phyloP scores from a whole-genome alignment of 2,113 vertebrate genomes.

The Apodemus speciosus region DNA sequence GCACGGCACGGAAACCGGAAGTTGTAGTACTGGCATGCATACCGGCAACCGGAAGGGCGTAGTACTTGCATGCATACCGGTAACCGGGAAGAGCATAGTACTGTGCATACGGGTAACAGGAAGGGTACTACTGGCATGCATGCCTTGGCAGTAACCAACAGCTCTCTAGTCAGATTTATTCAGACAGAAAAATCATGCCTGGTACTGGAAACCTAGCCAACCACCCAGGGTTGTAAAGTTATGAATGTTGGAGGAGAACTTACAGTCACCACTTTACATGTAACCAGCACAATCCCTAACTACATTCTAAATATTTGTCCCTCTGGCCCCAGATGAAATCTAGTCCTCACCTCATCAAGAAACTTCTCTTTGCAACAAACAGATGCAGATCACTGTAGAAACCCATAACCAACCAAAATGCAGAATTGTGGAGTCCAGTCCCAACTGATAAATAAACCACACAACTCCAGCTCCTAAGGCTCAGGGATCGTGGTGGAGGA shows the following conservation, averaged over 20 bases:
- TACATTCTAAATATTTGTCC: neutral
- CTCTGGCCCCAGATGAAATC: neutral
- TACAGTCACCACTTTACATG: neutral
- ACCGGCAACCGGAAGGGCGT: neutral
- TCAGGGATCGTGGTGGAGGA: neutral
- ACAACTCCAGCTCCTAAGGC: neutral
- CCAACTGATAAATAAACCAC: neutral
- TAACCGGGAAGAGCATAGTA: no score
- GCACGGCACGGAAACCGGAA: neutral
- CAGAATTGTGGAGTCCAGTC: neutral
- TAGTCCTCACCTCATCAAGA: neutral
- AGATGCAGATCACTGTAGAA: neutral
- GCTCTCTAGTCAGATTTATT: neutral
- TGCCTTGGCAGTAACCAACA: neutral
- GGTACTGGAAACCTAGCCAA: neutral
- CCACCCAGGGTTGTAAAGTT: no score
- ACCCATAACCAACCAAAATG: neutral
- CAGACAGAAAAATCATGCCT: neutral
- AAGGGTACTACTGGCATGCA: neutral
- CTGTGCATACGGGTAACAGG: neutral
- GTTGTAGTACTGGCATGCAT: neutral
- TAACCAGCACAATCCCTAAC: neutral
- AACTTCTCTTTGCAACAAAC: neutral
- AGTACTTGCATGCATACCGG: neutral
- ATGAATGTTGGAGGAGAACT: neutral